phyloP scores from a whole-genome alignment of 2,888 invertebrate species.

The Eupsilia transversa region DNA sequence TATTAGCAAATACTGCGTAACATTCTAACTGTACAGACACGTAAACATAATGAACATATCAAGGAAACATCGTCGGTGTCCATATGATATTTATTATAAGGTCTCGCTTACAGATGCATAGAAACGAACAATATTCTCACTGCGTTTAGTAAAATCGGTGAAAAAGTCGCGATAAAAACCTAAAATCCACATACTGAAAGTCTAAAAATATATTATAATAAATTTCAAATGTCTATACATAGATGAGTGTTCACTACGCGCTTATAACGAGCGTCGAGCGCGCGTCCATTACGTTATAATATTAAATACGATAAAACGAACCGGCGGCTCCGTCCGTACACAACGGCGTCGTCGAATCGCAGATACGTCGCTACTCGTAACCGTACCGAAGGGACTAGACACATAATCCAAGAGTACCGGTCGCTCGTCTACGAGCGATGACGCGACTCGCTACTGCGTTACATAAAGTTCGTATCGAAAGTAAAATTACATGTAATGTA shows the following conservation, averaged over 20 bases:
- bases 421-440: conserved; percentile 69
- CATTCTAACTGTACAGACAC: conserved; percentile 88
- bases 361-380: conserved; percentile 70
- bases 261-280: conserved; percentile 82
- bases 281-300: conserved; percentile 82
- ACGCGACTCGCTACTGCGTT: conserved; percentile 74
- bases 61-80: conserved; percentile 81
- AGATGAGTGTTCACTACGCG: conserved; percentile 88
- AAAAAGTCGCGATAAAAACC: conserved; percentile 89
- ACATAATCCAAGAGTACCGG: conserved; percentile 71
- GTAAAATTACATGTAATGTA: conserved; percentile 79
- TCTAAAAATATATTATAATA: conserved; percentile 90
- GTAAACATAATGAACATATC: conserved; percentile 80
- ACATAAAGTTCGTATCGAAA: conserved; percentile 78
- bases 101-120: conserved; percentile 85
- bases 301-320: conserved; percentile 82
- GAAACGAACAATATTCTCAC: conserved; percentile 86
- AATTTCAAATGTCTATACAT: conserved; percentile 90
- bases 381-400: conserved; percentile 78
- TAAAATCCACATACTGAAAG: conserved; percentile 89
- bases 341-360: conserved; percentile 71
- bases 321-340: conserved; percentile 71
- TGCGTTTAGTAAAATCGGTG: conserved; percentile 86
- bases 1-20: conserved; percentile 86
- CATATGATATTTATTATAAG: conserved; percentile 84